Conservation (phyloP, 2,113 vertebrate genomes). For the Pelobates fuscus region DNA sequence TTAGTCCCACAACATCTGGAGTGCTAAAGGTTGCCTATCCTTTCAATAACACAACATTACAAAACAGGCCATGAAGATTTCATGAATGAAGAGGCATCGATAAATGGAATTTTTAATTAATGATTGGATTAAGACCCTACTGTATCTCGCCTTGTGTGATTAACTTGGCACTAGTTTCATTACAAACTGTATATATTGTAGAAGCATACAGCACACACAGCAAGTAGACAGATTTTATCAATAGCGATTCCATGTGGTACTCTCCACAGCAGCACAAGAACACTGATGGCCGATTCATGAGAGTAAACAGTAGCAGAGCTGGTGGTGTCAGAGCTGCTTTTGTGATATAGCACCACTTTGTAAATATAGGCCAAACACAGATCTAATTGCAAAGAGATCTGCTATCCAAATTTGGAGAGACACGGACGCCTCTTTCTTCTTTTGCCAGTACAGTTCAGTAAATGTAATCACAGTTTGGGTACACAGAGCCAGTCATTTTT, state of each 20-base stretch:
- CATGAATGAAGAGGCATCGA: too few species aligned
- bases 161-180: background rate
- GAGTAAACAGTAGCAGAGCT: conserved; percentile 9
- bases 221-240: background rate
- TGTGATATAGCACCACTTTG: conserved; percentile 23
- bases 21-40: too few species aligned
- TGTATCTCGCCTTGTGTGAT: too few species aligned
- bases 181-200: background rate
- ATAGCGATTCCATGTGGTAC: background rate
- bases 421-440: conserved; percentile 34
- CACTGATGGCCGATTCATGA: background rate
- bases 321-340: conserved; percentile 33
- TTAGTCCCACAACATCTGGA: too few species aligned
- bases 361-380: conserved; percentile 20
- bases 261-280: background rate
- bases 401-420: conserved; percentile 15
- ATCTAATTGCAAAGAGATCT: conserved; percentile 35
- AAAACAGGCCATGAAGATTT: too few species aligned
- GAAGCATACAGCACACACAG: background rate
- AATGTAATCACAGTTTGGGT: conserved; percentile 50
- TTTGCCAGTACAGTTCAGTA: conserved; percentile 37
- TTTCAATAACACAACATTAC: too few species aligned
- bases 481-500: conserved; percentile 41
- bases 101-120: too few species aligned
- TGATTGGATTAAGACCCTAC: too few species aligned